A percentile compares a stretch with the other conserved stretches of the same genome.
phyloP scores from a whole-genome alignment of 2,113 vertebrate genomes.

The Setophaga coronata region DNA sequence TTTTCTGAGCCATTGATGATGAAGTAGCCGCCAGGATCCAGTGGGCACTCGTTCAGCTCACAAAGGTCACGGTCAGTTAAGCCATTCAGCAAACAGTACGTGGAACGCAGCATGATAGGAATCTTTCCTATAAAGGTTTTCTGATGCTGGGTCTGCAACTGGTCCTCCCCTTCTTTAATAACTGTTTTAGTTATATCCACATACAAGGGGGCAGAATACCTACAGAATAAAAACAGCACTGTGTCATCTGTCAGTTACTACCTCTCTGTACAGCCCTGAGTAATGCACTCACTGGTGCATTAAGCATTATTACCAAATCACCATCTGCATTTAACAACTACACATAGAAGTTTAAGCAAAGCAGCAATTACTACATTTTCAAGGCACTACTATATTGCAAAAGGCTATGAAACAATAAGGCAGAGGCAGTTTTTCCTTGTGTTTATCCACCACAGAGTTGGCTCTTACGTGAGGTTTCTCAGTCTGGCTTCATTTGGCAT shows the following conservation, averaged over 20 bases:
- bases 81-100: slow-evolving; percentile 93
- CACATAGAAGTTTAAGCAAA: background rate
- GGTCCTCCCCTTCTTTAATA: slow-evolving; percentile 96
- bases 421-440: background rate
- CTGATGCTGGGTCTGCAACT: slow-evolving; percentile 96
- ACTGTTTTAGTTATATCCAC: slow-evolving; percentile 99
- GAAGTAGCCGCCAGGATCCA: slow-evolving; percentile 97
- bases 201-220: slow-evolving; percentile 96
- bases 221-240: slow-evolving; percentile 55
- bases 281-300: background rate
- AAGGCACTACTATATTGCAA: background rate
- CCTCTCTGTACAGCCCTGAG: background rate
- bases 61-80: slow-evolving; percentile 95
- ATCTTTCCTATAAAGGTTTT: slow-evolving; percentile 99
- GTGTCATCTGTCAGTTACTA: background rate
- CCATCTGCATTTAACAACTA: background rate
- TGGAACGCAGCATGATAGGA: slow-evolving; percentile 98
- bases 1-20: slow-evolving; percentile 99
- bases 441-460: background rate
- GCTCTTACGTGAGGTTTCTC: slow-evolving; percentile 93
- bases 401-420: background rate
- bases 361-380: background rate
- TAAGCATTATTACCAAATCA: background rate
- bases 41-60: slow-evolving; percentile 95
- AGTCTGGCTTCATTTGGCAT: slow-evolving; percentile 98